These are phyloP conservation scores for Noctua fimbriata DNA, from an alignment of 2,888 invertebrate genomes.

Conservation along the genomic window DNA sequence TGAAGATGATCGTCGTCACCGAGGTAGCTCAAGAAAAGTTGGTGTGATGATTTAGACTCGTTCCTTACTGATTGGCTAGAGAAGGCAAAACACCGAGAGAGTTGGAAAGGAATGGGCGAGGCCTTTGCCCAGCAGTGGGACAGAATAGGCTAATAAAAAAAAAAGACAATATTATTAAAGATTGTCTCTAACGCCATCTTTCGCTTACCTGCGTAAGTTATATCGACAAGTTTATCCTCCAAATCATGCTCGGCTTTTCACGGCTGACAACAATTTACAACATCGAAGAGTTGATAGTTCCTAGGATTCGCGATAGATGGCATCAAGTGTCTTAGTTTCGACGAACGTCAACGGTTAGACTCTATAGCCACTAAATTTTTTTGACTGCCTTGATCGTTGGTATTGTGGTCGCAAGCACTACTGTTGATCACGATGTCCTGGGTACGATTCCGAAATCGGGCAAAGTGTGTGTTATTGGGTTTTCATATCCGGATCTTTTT, in stretches of 20 bases:
- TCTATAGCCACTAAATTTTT: background rate
- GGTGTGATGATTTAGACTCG: too few relatives aligned
- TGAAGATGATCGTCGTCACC: too few relatives aligned
- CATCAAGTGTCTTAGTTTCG: background rate
- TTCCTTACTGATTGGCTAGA: too few relatives aligned
- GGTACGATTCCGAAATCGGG: background rate
- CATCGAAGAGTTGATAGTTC: background rate
- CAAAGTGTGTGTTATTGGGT: background rate
- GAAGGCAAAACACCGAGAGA: too few relatives aligned
- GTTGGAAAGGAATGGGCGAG: too few relatives aligned
- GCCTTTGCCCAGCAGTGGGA: too few relatives aligned
- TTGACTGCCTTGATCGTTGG: background rate
- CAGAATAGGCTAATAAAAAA: too few relatives aligned
- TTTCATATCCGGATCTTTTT: background rate
- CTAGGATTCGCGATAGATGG: background rate
- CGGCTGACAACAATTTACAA: background rate
- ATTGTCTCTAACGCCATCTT: background rate
- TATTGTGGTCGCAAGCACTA: too few relatives aligned
- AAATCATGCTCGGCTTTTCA: background rate
- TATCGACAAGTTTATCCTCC: background rate
- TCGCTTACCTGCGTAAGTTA: background rate
- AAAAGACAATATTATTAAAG: background rate
- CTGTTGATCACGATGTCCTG: background rate
- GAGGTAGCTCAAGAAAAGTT: too few relatives aligned
- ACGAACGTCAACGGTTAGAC: background rate